These are phyloP conservation scores for Eretmochelys imbricata DNA, from an alignment of 2,113 vertebrate genomes.

Conservation along the genomic window DNA sequence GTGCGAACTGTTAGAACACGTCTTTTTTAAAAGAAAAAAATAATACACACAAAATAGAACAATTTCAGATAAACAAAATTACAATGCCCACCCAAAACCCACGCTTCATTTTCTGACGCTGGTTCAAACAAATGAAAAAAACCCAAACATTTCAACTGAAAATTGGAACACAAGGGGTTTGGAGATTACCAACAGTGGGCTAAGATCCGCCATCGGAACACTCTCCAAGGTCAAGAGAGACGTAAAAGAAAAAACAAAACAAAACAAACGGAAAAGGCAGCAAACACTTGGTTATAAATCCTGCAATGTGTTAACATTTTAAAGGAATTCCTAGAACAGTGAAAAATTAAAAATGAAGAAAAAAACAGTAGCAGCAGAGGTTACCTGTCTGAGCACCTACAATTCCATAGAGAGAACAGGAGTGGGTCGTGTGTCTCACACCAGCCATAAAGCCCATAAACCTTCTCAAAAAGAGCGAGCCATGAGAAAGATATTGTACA, in stretches of 20 bases:
- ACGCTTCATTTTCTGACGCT: slow-evolving; percentile 1
- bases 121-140: slow-evolving; percentile 72
- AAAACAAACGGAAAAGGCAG: slow-evolving; percentile 68
- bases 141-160: slow-evolving; percentile 76
- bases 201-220: slow-evolving; percentile 71
- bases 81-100: slow-evolving; percentile 69
- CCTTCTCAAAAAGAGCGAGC: slow-evolving; percentile 85
- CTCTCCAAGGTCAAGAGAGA: slow-evolving; percentile 70
- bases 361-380: slow-evolving; percentile 82
- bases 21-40: slow-evolving; percentile 69
- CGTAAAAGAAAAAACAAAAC: slow-evolving; percentile 55
- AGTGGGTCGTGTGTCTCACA: slow-evolving; percentile 85
- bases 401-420: slow-evolving; percentile 83
- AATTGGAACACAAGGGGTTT: slow-evolving; percentile 58
- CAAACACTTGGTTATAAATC: slow-evolving; percentile 73
- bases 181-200: slow-evolving; percentile 75
- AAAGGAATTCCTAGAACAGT: slow-evolving; percentile 75
- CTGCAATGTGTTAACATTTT: slow-evolving; percentile 70
- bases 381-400: slow-evolving; percentile 87
- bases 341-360: slow-evolving; percentile 72
- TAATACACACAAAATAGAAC: slow-evolving; percentile 67
- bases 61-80: slow-evolving; percentile 54
- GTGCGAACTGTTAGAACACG: slow-evolving; percentile 81
- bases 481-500: slow-evolving; percentile 78
- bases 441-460: slow-evolving; percentile 86